phyloP scores from a whole-genome alignment of 2,797 vertebrate genomes.

The Periophthalmus magnuspinnatus region DNA sequence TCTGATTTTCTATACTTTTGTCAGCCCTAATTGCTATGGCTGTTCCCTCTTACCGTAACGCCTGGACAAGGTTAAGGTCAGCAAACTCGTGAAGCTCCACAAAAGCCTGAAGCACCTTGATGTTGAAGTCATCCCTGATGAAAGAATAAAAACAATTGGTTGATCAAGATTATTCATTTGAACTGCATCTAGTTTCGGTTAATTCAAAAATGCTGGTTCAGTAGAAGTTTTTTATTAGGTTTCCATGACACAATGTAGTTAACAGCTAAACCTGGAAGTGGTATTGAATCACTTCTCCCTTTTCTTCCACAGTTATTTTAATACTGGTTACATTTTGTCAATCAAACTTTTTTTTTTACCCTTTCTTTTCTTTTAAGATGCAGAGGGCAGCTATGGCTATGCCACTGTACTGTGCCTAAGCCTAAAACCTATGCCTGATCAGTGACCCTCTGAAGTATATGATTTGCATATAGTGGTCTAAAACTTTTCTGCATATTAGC shows the following conservation, averaged over 20 bases:
- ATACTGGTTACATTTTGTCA: neutral
- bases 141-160: neutral
- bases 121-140: slow-evolving; percentile 94
- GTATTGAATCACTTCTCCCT: neutral
- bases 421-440: neutral
- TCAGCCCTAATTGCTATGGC: neutral
- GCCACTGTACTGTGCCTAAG: too few relatives aligned
- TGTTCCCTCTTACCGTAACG: slow-evolving; percentile 83
- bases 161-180: neutral
- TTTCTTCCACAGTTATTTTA: neutral
- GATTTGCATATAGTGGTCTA: neutral
- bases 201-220: neutral
- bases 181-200: neutral
- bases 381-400: too few relatives aligned
- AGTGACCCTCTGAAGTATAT: neutral
- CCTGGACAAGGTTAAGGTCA: slow-evolving; percentile 94
- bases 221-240: neutral
- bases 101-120: slow-evolving; percentile 95
- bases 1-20: neutral
- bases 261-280: neutral
- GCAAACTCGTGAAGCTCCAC: slow-evolving; percentile 98
- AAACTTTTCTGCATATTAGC: neutral
- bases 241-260: neutral
- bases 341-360: too few relatives aligned
- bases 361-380: neutral